Base-by-base conservation (phyloP, 2,113 vertebrate species). In the Furnarius figulus region DNA sequence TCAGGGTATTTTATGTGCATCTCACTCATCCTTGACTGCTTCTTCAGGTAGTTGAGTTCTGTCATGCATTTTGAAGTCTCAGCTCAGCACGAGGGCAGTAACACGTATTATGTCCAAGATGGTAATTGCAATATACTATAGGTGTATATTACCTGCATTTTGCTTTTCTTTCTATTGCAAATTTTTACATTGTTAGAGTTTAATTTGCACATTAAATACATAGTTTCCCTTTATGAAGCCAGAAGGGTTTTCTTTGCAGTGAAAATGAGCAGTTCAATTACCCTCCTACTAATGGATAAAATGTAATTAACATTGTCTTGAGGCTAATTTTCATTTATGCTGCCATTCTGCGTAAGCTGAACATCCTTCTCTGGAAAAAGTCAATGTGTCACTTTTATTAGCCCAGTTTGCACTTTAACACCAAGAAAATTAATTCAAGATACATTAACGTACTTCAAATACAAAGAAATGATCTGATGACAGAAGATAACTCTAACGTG, bases 361-460 rank as follows among this genome's bases (percentile, higher is more conserved):
- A 94, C 96, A 97, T 97, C 94, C 92, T 90, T 98, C 97, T 97
- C 96, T 49, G 94, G 88, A 93, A 97, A 96, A 98, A 98, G 98
- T 97, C 97, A 97, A 95, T 86, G 97, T 98, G 97, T 98, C 98
- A 97, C 96, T 98, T 98, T 98, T 98, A 98, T 98, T 97, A 97
- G 96, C 94, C 95, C 90, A 61, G 95, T 97, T 97, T 98, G 97
- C 97, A 96, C 98, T 98, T 97, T 97, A 97, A 95, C 97, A 96
- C 96, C 75, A 55, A 88, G 94, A 93, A 97, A 97, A 98, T 98
- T 97, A 97, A 97, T 98, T 95, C 95, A 55, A 68, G 96, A 96
- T 87, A 92, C 95, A 95, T 97, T 97, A 97, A 89, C 3, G 3
- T 78, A 93, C 95, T 97, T 84, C 73, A 79, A 88, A 93, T 81